A percentile compares a stretch with the other conserved stretches of the same genome.
Evolutionary conservation across 2,888 invertebrate genomes (phyloP).

Genomic region (Cancer borealis): DNA sequence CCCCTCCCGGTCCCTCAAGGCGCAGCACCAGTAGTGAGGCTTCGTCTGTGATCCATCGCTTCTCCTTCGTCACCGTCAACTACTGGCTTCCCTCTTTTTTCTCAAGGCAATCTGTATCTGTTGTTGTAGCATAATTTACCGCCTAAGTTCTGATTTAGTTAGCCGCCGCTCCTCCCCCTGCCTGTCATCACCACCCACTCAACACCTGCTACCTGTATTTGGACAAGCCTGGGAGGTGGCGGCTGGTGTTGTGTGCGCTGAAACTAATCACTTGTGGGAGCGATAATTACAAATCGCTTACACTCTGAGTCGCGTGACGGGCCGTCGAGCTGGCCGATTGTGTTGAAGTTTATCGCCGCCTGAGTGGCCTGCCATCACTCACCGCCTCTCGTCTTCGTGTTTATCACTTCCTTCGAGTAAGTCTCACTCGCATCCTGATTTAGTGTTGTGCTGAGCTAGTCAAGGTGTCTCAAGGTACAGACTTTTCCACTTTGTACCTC

Average conservation of each 20-base stretch:
- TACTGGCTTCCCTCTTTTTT: background rate
- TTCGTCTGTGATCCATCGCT: background rate
- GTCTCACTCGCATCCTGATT: constrained; percentile 33
- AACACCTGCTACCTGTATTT: background rate
- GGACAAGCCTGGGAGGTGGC: background rate
- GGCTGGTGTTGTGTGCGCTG: background rate
- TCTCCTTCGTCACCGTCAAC: constrained; percentile 21
- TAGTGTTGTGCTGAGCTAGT: background rate
- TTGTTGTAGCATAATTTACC: background rate
- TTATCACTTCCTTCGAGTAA: constrained; percentile 18
- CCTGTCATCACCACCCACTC: background rate
- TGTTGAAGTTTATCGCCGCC: constrained; percentile 28
- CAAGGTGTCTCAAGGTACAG: background rate
- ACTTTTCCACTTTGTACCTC: background rate
- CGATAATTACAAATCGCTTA: constrained; percentile 45
- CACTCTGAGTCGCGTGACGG: constrained; percentile 28
- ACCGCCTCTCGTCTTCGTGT: constrained; percentile 38
- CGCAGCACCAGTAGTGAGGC: background rate
- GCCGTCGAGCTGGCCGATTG: constrained; percentile 22
- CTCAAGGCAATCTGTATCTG: background rate
- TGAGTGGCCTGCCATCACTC: constrained; percentile 21
- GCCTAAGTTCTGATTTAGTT: constrained; percentile 20
- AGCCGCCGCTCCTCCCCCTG: background rate
- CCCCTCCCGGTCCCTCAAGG: background rate
- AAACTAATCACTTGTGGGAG: constrained; percentile 21